Evolutionary conservation across 1,140 invertebrate genomes (phyloP).

Genomic region (Drosophila guanche): DNA sequence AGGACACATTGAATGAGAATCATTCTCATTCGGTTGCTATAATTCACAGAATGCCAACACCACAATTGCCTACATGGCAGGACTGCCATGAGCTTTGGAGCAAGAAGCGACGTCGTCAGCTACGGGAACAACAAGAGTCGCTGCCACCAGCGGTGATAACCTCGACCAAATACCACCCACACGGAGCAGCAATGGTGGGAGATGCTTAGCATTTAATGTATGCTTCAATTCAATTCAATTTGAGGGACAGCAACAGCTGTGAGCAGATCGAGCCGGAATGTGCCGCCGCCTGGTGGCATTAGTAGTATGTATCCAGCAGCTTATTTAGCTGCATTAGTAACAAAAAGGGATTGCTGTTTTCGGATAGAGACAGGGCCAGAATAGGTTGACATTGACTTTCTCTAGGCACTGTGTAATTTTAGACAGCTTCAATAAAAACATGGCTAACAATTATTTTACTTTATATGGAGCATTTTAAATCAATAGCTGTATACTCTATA

Average conservation of each 20-base stretch:
- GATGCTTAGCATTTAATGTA: conserved; percentile 77
- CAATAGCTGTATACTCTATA: conserved; percentile 51
- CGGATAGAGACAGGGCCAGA: conserved; percentile 47
- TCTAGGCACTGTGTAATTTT: conserved; percentile 56
- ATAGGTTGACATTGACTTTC: conserved; percentile 57
- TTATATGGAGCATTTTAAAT: conserved; percentile 54
- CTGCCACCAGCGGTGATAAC: conserved; percentile 64
- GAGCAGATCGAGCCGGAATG: conserved; percentile 55
- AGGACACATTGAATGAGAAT: not conserved
- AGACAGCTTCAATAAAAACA: conserved; percentile 57
- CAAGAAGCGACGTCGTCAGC: conserved; percentile 93
- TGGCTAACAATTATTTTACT: conserved; percentile 60
- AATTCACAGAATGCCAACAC: conserved; percentile 89
- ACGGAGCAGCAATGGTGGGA: conserved; percentile 72
- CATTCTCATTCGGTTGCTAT: conserved; percentile 16
- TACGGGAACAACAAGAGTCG: conserved; percentile 87
- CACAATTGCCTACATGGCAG: conserved; percentile 96
- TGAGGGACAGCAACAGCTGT: conserved; percentile 45
- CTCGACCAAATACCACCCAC: conserved; percentile 85
- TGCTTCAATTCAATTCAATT: conserved; percentile 54
- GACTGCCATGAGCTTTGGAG: conserved; percentile 99
- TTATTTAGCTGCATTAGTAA: conserved; percentile 27
- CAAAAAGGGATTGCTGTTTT: conserved; percentile 44
- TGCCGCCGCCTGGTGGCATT: conserved; percentile 68
- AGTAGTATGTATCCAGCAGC: conserved; percentile 32